Percentiles rank a stretch among this genome's conserved stretches.
Conservation (phyloP, 1,140 invertebrate genomes). For the Papilio dardanus region DNA sequence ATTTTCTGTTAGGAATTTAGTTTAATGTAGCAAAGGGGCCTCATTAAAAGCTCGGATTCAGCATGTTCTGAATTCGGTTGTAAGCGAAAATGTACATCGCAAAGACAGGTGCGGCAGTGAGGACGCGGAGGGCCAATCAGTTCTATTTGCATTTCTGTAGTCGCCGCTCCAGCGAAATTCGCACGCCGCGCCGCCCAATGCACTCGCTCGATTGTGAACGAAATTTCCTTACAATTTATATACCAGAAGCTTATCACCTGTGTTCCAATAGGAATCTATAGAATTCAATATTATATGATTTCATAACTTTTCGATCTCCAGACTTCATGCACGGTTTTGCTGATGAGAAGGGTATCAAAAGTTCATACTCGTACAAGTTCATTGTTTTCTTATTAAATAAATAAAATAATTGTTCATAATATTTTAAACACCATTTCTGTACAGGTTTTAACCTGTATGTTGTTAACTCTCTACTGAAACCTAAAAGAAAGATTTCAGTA, state of each 20-base stretch:
- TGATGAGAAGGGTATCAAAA: no score
- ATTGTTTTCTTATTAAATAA: no score
- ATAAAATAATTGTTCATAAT: no score
- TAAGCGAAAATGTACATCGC: slow-evolving; percentile 52
- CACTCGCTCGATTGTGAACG: slow-evolving; percentile 56
- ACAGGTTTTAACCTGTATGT: no score
- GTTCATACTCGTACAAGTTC: no score
- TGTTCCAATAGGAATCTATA: background rate
- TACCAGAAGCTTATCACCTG: slow-evolving; percentile 43
- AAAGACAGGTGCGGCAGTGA: slow-evolving; percentile 52
- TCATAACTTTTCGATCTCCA: background rate
- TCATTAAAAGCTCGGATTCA: slow-evolving; percentile 42
- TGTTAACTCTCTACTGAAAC: no score
- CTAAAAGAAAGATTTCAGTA: no score
- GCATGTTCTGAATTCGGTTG: slow-evolving; percentile 43
- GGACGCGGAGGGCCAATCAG: slow-evolving; percentile 61
- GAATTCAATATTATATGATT: background rate
- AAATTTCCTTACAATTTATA: slow-evolving; percentile 55
- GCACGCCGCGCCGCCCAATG: slow-evolving; percentile 51
- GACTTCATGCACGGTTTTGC: background rate
- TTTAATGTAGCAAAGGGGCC: slow-evolving; percentile 44
- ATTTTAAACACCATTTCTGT: no score
- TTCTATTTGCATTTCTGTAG: slow-evolving; percentile 70
- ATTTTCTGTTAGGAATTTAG: slow-evolving; percentile 57
- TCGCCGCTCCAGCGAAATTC: slow-evolving; percentile 58